These are phyloP conservation scores for Phortica variegata DNA, from an alignment of 1,140 invertebrate genomes.

Conservation along the genomic window DNA sequence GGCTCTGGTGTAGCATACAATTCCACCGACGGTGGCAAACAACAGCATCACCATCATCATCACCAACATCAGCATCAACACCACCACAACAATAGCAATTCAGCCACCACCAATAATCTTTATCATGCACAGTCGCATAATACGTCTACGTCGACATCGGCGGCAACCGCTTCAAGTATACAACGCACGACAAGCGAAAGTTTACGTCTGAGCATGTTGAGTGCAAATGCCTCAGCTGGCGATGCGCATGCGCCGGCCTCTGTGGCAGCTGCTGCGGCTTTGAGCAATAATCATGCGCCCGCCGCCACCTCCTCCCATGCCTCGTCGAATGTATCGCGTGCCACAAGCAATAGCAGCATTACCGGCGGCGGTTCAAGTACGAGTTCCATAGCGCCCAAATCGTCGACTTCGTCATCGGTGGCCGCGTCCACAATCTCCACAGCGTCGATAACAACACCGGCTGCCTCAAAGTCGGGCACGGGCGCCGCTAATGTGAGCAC, in stretches of 20 bases:
- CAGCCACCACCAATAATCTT: conserved; percentile 22
- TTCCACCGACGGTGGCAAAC: conserved; percentile 8
- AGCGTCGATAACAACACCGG: conserved; percentile 8
- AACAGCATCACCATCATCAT: conserved; percentile 29
- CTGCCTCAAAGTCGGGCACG: conserved; percentile 17
- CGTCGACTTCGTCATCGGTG: conserved; percentile 27
- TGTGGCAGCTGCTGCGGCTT: conserved; percentile 1
- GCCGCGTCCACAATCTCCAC: conserved; percentile 17
- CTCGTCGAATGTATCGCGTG: conserved; percentile 14
- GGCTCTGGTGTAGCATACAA: conserved; percentile 14
- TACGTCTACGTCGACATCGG: not conserved
- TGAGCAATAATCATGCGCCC: not conserved
- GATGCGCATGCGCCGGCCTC: conserved; percentile 7
- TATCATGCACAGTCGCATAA: conserved; percentile 24
- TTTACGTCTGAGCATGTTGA: conserved; percentile 62
- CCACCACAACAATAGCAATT: conserved; percentile 8
- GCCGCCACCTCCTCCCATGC: conserved; percentile 22
- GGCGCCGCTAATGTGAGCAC: conserved; percentile 32
- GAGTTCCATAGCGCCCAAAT: conserved; percentile 39
- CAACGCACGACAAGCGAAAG: conserved; percentile 77
- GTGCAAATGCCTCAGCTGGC: conserved; percentile 13
- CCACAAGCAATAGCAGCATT: conserved; percentile 15
- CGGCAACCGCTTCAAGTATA: conserved; percentile 39
- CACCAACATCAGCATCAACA: too few species aligned
- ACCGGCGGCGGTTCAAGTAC: conserved; percentile 53